phyloP scores from a whole-genome alignment of 2,888 invertebrate genomes.

The Torymus auratus region DNA sequence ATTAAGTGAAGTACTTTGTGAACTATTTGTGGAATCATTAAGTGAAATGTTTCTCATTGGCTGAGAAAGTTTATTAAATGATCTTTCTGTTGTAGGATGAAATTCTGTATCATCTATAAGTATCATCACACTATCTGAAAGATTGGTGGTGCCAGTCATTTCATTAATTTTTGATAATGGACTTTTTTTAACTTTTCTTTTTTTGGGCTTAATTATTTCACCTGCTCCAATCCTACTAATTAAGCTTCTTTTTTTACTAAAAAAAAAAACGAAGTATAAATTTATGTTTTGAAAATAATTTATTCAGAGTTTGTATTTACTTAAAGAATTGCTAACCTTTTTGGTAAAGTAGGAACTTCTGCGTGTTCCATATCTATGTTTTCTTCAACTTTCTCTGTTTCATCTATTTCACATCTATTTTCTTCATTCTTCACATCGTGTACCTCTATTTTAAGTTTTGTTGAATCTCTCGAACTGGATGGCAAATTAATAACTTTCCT shows the following conservation, averaged over 20 bases:
- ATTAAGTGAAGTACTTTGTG: too few relatives aligned
- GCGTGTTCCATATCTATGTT: neutral
- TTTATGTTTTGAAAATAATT: constrained; percentile 5
- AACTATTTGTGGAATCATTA: too few relatives aligned
- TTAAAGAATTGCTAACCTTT: constrained; percentile 13
- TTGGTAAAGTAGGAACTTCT: neutral
- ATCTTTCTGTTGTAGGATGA: neutral
- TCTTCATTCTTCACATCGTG: constrained; percentile 7
- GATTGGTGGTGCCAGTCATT: neutral
- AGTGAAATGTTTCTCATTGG: too few relatives aligned
- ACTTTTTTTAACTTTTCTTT: constrained; percentile 38
- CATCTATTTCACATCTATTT: neutral
- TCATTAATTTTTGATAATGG: constrained; percentile 42
- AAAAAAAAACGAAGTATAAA: constrained; percentile 10
- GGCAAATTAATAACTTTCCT: neutral
- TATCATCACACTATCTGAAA: constrained; percentile 48
- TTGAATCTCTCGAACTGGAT: neutral
- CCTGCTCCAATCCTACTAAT: neutral
- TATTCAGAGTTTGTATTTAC: neutral
- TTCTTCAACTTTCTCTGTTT: neutral
- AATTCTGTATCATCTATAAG: constrained; percentile 40
- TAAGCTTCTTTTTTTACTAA: constrained; percentile 16
- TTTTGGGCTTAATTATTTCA: constrained; percentile 16
- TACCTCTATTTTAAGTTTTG: neutral
- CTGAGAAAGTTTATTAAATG: too few relatives aligned